phyloP scores from a whole-genome alignment of 2,113 vertebrate species.

The Prunella himalayana region DNA sequence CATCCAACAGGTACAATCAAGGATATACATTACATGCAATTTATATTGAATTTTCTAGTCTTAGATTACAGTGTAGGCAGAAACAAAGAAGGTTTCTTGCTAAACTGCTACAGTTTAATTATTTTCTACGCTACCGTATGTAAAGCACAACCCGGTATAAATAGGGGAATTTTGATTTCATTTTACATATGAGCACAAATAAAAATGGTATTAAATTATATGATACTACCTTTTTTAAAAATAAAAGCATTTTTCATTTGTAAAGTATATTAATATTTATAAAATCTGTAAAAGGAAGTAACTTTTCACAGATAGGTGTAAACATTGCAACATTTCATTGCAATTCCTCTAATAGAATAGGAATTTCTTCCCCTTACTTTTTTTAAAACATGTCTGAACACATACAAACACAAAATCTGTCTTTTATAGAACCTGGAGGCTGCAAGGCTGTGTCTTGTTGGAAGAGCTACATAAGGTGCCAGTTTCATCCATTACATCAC shows the following conservation, averaged over 20 bases:
- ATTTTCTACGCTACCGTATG: accelerated
- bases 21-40: neutral
- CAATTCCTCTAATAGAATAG: neutral
- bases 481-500: neutral
- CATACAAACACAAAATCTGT: neutral
- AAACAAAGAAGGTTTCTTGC: neutral
- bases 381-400: neutral
- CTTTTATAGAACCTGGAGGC: neutral
- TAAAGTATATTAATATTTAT: neutral
- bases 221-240: no score
- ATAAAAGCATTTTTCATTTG: neutral
- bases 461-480: neutral
- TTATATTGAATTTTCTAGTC: neutral
- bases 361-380: neutral
- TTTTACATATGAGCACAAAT: neutral
- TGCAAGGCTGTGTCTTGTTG: neutral
- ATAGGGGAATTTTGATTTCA: neutral
- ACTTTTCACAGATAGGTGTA: neutral
- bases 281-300: neutral
- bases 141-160: neutral
- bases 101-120: neutral
- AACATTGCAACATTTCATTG: neutral
- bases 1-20: neutral
- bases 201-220: neutral
- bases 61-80: neutral